Evolutionary conservation across 2,113 vertebrate species (phyloP), one percentile per base, ranked within the genome.

Genomic region (Python bivittatus): DNA sequence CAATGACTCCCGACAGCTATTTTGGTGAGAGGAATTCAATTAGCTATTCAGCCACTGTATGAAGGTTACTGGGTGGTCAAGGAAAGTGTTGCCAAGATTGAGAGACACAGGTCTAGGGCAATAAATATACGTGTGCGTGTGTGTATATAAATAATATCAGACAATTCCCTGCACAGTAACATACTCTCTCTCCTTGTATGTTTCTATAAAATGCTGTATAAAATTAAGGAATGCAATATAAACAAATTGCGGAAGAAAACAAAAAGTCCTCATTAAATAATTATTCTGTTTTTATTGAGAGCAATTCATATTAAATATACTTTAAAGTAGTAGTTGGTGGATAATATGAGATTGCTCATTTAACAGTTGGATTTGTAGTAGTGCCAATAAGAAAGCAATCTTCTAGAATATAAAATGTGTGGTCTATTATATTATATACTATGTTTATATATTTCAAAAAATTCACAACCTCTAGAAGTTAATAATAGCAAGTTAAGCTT

Each of bases 401-500:
- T 33, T 92, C 6, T 7, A 53, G 90, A 87, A 48, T 79, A 0
- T 92, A 58, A 94, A 38, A 94, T 10, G 12, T 6, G 25, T 29
- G 44, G 88, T 44, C 23, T 85, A 88, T 42, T n/a, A 3, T 68
- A 42, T n/a, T 60, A 89, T 92, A 90, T 6, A 48, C 2, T 92
- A 2, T 48, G 58, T 61, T 91, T 94, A 29, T 93, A 48, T 93
- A 33, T 84, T 85, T 25, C 64, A 91, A 6, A 56, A 58, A 27
- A 91, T 79, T 92, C 29, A n/a, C 94, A 58, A n/a, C 27, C 27
- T 64, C 29, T 83, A 60, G 58, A 86, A 27, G 84, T 38, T 64
- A 25, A 33, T 42, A 20, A 53, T 92, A 94, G 0, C 38, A 88
- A 88, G 42, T 42, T 92, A 88, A 88, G 68, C 86, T 92, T 88